These are phyloP conservation scores for Stenichneumon culpator DNA, from an alignment of 2,888 invertebrate species.

Conservation along the genomic window DNA sequence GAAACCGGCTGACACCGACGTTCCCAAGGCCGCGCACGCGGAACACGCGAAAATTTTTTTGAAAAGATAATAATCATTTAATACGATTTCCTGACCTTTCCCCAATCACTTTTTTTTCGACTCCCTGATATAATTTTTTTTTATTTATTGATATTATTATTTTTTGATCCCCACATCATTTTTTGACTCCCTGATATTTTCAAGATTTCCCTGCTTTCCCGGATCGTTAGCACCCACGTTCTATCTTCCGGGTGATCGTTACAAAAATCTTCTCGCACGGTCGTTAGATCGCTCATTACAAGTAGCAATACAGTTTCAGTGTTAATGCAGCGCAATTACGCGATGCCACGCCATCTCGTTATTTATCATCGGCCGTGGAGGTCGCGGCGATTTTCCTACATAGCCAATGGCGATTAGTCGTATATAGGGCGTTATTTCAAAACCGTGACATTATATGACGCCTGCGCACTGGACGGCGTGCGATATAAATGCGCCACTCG, in stretches of 20 bases:
- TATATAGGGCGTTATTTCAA: conserved; percentile 45
- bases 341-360: conserved; percentile 49
- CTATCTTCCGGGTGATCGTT: neutral
- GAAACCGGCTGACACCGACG: conserved; percentile 40
- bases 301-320: neutral
- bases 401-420: conserved; percentile 61
- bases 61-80: conserved; percentile 8
- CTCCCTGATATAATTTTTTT: neutral
- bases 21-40: conserved; percentile 11
- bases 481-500: neutral
- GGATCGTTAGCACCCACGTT: neutral
- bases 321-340: conserved; percentile 39
- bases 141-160: neutral
- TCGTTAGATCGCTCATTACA: conserved; percentile 2
- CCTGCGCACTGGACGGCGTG: conserved; percentile 4
- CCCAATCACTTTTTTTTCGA: neutral
- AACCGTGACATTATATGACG: conserved; percentile 54
- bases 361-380: conserved; percentile 48
- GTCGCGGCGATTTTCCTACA: conserved; percentile 54
- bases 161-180: neutral
- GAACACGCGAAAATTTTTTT: conserved; percentile 6
- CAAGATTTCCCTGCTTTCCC: neutral
- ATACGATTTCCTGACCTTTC: neutral
- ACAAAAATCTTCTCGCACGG: neutral
- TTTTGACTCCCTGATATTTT: neutral